Percentiles rank a stretch among this genome's conserved stretches.
These are phyloP conservation scores for Zosterops borbonicus DNA, from an alignment of 2,113 vertebrate species.

Conservation along the genomic window DNA sequence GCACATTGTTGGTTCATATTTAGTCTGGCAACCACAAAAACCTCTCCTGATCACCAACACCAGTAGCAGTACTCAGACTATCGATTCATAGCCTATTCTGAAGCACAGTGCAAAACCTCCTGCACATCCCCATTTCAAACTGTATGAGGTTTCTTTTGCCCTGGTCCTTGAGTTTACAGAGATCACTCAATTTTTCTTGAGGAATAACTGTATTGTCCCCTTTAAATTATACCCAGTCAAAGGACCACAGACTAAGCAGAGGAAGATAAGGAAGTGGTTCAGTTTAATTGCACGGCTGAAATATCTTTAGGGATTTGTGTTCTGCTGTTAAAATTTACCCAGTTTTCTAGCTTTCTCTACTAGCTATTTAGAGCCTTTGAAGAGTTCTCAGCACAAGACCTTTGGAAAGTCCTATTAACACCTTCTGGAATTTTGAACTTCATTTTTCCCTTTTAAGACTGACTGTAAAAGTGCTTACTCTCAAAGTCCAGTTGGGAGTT, in stretches of 20 bases:
- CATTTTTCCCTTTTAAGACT: conserved; percentile 2
- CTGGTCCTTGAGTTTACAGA: background rate
- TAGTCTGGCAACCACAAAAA: background rate
- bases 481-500: background rate
- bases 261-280: background rate
- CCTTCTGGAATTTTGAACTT: conserved; percentile 26
- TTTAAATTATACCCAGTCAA: background rate
- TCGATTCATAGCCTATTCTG: background rate
- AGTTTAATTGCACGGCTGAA: background rate
- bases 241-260: background rate
- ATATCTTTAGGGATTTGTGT: background rate
- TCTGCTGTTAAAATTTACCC: background rate
- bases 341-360: background rate
- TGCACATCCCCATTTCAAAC: background rate
- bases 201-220: background rate
- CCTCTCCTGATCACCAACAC: background rate
- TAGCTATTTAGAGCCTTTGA: background rate
- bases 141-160: background rate
- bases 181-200: background rate
- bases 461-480: conserved; percentile 3
- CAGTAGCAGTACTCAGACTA: background rate
- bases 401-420: conserved; percentile 12
- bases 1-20: background rate
- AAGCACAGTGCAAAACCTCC: background rate
- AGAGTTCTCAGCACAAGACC: background rate